A percentile compares a stretch with the other conserved stretches of the same genome.
Conservation (phyloP, 2,113 vertebrate genomes). For the Podarcis cretensis region DNA sequence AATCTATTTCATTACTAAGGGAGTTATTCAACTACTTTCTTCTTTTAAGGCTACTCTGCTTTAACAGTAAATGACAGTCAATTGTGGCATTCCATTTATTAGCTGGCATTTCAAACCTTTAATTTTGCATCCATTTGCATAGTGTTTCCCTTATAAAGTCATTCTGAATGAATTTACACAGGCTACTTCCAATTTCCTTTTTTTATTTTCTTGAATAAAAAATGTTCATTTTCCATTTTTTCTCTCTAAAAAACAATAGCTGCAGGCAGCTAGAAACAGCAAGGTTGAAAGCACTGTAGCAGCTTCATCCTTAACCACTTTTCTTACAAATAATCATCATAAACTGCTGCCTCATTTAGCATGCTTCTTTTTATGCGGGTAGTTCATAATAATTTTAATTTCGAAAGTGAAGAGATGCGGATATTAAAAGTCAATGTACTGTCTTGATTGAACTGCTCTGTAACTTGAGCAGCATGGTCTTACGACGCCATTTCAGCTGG, state of each 20-base stretch:
- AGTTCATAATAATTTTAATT: constrained; percentile 1
- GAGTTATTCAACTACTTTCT: background rate
- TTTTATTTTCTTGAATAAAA: constrained; percentile 30
- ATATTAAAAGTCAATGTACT: background rate
- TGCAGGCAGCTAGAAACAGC: constrained; percentile 20
- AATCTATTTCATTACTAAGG: background rate
- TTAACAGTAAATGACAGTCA: constrained; percentile 14
- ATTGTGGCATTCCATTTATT: constrained; percentile 33
- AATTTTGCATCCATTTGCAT: constrained; percentile 41
- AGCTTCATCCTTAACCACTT: constrained; percentile 33
- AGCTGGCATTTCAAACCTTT: constrained; percentile 41
- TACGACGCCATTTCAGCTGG: constrained; percentile 5
- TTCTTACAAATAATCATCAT: constrained; percentile 28
- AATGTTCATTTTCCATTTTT: constrained; percentile 23
- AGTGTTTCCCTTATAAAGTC: constrained; percentile 45
- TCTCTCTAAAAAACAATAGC: background rate
- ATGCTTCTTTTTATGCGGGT: constrained; percentile 40
- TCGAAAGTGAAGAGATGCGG: background rate
- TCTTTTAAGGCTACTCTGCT: background rate
- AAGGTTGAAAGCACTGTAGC: constrained; percentile 43
- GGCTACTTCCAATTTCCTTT: constrained; percentile 41
- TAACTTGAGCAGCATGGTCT: background rate
- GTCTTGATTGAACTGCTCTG: background rate
- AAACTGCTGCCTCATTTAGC: constrained; percentile 45
- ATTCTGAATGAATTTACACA: constrained; percentile 39